Base-by-base conservation (phyloP, 2,888 invertebrate genomes). In the Stenodema calcarata region DNA sequence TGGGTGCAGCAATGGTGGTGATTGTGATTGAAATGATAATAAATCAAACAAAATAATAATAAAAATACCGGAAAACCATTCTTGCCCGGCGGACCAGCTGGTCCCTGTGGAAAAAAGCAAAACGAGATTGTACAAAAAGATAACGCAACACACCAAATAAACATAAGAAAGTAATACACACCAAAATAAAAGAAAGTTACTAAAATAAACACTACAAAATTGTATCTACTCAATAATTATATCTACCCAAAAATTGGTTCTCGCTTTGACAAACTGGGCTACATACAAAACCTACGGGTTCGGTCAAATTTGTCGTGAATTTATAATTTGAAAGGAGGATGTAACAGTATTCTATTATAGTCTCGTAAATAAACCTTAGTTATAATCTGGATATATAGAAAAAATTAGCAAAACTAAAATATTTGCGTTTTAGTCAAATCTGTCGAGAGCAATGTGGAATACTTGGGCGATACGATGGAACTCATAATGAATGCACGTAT, bases 51-150 rank as follows among this genome's bases (percentile, higher is more conserved):
- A 76, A 44, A 76, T 69, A 75, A 79, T 30, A 54, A 75, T 42
- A 87, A 87, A 88, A 92, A 93, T 94, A 96, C 96, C 95, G 96
- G 96, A 94, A 96, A 96, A 93, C 96, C 96, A 92, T 95, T 96
- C 93, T 96, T 96, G 92, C 96, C 96, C 90, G 95, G 94, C 91
- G 95, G 94, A 91, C 96, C 96, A 91, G 94, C 93, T 90, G 94
- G 92, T 91, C 96, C 96, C 96, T 96, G 94, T 91, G 93, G 90
- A 91, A 89, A 89, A 90, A 90, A 89, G 47, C 41, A 86, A 69
- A 86, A 28, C 16, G 27, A 42, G 11, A 84, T 47, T 70, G 78
- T 78, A 79, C 23, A 41, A 76, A 50, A 86, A 78, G 9, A 35
- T 12, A 42, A 69, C 2, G 27, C 84, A 44, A 44, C 30, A 30